Conservation (phyloP, 2,888 invertebrate species). For the Andrena dorsata region DNA sequence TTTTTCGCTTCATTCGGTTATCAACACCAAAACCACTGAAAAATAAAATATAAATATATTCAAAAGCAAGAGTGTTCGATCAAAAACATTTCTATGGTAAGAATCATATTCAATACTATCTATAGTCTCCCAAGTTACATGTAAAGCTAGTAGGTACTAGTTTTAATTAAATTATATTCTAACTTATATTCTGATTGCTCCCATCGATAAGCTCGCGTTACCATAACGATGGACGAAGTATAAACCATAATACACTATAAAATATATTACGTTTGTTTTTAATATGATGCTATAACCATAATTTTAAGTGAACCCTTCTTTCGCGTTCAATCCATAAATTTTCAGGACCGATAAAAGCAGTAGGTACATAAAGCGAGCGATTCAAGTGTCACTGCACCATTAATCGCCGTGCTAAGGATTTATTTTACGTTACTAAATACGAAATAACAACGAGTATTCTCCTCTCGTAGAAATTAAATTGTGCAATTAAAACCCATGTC, state of each 20-base stretch:
- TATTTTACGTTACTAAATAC: not conserved
- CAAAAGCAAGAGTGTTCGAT: no score
- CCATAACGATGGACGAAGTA: not conserved
- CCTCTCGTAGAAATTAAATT: not conserved
- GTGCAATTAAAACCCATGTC: not conserved
- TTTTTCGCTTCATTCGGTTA: no score
- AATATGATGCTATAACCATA: not conserved
- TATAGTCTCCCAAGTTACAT: no score
- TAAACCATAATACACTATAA: not conserved
- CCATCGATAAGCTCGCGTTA: not conserved
- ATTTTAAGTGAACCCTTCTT: not conserved
- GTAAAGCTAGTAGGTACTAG: no score
- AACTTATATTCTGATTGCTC: not conserved
- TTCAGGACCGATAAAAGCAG: not conserved
- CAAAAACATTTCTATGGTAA: no score
- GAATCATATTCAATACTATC: no score
- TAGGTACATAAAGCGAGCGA: not conserved
- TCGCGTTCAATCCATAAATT: conserved; percentile 8
- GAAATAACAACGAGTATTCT: not conserved
- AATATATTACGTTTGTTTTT: not conserved
- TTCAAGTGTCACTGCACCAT: not conserved
- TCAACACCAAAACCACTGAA: no score
- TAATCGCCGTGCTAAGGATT: conserved; percentile 14
- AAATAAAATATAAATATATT: no score
- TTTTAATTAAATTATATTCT: no score